Base-by-base conservation (phyloP, 2,797 vertebrate genomes). In the Scomberomorus guttatus region DNA sequence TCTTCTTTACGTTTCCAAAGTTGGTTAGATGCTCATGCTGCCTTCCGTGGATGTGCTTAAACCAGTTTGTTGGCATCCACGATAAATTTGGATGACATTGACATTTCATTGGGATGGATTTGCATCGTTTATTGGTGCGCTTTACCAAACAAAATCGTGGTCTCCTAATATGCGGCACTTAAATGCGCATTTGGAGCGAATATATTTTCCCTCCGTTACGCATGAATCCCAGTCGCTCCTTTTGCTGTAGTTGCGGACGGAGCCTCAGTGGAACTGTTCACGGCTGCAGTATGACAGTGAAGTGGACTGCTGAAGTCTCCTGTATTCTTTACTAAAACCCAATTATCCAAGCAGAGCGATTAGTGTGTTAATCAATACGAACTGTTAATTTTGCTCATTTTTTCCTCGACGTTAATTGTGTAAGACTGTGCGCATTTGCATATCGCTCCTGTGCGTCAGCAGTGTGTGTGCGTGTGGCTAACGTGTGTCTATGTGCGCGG, bases 381-480 rank as follows among this genome's bases (percentile, higher is more conserved):
- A 42, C 50, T 44, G 56, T 66, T 52, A 4, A 52, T 89, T 87
- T 84, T 84, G 80, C 75, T 73, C 86, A 51, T 69, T 71, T 58
- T 42, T 12, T 39, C 27, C 42, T 50, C 54, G 1, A 12, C 65
- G 61, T 48, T 80, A 84, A 80, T 65, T 78, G 84, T 80, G 60
- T 67, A 85, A 85, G 37, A 29, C 65, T 61, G 76, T 61, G 83
- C 67, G 77, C 62, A 74, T 87, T 86, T 85, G 82, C 77, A 60
- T 70, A 72, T 67, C 42, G 74, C 62, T 58, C 79, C 55, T 14
- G 91, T 90, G 91, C 87, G 75, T 91, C 89, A 82, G 82, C 72
- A 61, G 50, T 77, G 79, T 79, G 77, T 57, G 65, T 54, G 56
- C 58, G 60, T 65, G 58, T 46, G 22, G 1, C 12, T 42, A 13